Percentiles rank a stretch among this genome's conserved stretches.
phyloP scores from a whole-genome alignment of 2,797 vertebrate genomes.

The Oreonectes daqikongensis region DNA sequence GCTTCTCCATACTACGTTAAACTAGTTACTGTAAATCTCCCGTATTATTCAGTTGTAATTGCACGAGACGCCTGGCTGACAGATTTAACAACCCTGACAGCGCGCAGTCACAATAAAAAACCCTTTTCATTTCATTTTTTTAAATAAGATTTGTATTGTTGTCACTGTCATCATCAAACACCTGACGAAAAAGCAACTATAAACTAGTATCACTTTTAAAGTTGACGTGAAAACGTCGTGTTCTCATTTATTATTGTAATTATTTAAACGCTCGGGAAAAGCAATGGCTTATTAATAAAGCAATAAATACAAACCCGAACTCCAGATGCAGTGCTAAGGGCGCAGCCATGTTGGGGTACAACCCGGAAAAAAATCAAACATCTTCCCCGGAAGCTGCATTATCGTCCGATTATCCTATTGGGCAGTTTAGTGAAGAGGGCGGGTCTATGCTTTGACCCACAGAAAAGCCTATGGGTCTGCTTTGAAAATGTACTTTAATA shows the following conservation, averaged over 20 bases:
- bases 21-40: too few species aligned
- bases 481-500: not conserved
- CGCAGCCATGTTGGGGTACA: constrained; percentile 85
- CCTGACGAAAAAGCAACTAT: not conserved
- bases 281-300: not conserved
- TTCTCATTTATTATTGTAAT: not conserved
- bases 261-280: not conserved
- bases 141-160: not conserved
- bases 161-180: not conserved
- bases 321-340: constrained; percentile 86
- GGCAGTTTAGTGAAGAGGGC: not conserved
- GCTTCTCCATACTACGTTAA: too few species aligned
- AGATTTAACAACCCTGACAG: too few species aligned
- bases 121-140: not conserved
- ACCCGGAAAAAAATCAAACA: constrained; percentile 63
- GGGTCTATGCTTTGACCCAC: constrained; percentile 10
- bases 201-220: not conserved
- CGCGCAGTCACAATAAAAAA: not conserved
- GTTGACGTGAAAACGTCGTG: not conserved
- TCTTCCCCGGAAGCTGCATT: constrained; percentile 64
- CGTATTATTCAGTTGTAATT: too few species aligned
- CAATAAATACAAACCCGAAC: constrained; percentile 83
- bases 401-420: not conserved
- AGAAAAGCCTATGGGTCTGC: too few species aligned
- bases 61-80: not conserved